Conservation (phyloP, 2,113 vertebrate species). For the Silurus asotus region DNA sequence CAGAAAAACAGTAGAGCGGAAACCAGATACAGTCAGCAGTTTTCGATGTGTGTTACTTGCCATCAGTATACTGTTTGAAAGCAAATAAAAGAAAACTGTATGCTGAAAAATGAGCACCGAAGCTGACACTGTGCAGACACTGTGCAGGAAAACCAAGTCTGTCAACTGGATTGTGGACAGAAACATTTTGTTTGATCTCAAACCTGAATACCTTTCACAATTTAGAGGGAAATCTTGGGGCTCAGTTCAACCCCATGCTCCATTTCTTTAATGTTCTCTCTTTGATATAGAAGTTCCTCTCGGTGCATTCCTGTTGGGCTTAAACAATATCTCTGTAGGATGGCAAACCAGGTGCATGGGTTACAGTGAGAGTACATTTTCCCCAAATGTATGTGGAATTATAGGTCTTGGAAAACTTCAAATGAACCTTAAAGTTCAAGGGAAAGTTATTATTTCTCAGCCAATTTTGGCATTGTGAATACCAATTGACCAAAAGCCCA, state of each 20-base stretch:
- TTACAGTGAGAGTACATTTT: neutral
- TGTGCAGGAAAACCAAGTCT: conserved; percentile 59
- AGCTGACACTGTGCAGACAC: conserved; percentile 62
- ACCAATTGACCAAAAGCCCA: neutral
- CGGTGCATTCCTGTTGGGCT: conserved; percentile 40
- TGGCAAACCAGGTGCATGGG: conserved; percentile 38
- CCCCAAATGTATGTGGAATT: neutral
- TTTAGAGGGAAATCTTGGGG: conserved; percentile 60
- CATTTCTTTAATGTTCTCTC: conserved; percentile 48
- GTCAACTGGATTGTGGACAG: conserved; percentile 60
- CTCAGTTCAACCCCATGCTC: conserved; percentile 50
- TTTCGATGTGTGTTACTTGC: neutral
- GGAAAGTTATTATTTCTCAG: neutral
- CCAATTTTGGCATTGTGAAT: neutral
- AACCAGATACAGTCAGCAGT: conserved; percentile 27
- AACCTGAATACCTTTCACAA: conserved; percentile 62
- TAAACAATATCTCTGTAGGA: conserved; percentile 65
- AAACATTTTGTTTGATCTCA: conserved; percentile 67
- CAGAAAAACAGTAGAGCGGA: conserved; percentile 35
- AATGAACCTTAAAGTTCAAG: neutral
- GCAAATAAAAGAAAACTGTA: conserved; percentile 42
- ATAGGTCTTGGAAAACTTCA: neutral
- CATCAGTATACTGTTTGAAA: conserved; percentile 27
- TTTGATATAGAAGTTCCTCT: conserved; percentile 48
- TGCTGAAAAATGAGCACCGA: conserved; percentile 45